Evolutionary conservation across 2,888 invertebrate genomes (phyloP), one percentile per base, ranked within the genome.

Genomic region (Pristionchus entomophagus): DNA sequence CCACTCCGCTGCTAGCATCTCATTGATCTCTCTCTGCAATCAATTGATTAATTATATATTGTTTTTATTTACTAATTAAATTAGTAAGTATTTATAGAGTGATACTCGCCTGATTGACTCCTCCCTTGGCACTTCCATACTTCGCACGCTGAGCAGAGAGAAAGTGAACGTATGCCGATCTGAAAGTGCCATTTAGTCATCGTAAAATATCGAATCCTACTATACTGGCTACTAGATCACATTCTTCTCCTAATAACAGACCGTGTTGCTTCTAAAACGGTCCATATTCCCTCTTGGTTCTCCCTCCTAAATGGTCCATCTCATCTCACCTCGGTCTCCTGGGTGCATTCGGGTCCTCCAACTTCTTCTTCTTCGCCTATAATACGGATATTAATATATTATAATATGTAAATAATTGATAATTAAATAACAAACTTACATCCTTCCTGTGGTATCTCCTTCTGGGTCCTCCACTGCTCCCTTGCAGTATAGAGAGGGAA

Each of bases 371-470:
- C 62, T 83, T 83, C 8, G 83, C 62, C 82, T 82, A 38, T 17
- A 49, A 51, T 29, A 6, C n/a, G 35, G 38, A 26, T 78, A 22
- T 6, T 29, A 19, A 59, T n/a, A n/a, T n/a, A 12, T 2, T n/a
- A 29, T n/a, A n/a, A n/a, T n/a, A n/a, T n/a, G 49, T 78, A 78
- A 14, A 45, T 45, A 45, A 6, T 45, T 45, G 8, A n/a, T n/a
- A n/a, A n/a, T 12, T 78, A 78, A 14, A 45, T 45, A 45, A 6
- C 14, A 10, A 6, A 59, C 59, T 59, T n/a, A 82, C 82, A 83
- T 83, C 51, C n/a, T 83, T 83, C 22, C 83, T 83, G 62, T 83
- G 83, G 26, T 83, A 83, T 83, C 83, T 83, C 65, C 83, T 62
- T 62, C 83, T 83, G 2, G 83, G 83, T 22, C 83, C 83, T 12